Base-by-base conservation (phyloP, 2,797 vertebrate genomes). In the Hephaestus fuliginosus region DNA sequence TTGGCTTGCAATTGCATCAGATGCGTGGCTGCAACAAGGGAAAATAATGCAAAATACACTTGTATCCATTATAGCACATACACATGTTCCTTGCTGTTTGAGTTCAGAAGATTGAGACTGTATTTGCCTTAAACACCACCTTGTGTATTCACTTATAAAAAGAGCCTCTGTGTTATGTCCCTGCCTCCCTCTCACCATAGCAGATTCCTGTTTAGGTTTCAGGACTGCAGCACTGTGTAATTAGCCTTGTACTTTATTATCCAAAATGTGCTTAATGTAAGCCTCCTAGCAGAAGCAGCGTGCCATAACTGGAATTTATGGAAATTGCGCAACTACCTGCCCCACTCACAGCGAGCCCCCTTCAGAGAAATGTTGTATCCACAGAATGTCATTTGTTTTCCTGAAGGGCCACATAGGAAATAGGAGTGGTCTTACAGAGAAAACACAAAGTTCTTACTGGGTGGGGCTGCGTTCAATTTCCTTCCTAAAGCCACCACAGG, bases 391-490 rank as follows among this genome's bases (percentile, higher is more conserved):
- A 25, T 44, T 69, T 86, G 52, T 83, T 90, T 92, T 94, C 84
- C 87, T 83, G 56, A 86, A 91, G 82, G 81, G 78, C 76, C 83
- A 73, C 71, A 84, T 86, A 91, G 94, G 92, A 95, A 95, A 88
- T 80, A 83, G 93, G 92, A 92, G 90, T 76, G 91, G 83, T 78
- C 76, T 85, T 65, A 46, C 73, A 83, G 81, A 86, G 69, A 91
- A 94, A 93, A 92, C 86, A 93, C 73, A 88, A 81, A 83, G 84
- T 86, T 83, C 62, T 60, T 76, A 41, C 73, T 78, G 93, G 95
- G 95, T 93, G 95, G 94, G 87, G 92, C 83, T 81, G 69, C 78
- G 49, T 78, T 68, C 55, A 61, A 56, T 89, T 96, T 96, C 96
- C 95, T 95, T 92, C 90, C 89, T 89, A 63, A 88, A 90, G 9